These are phyloP conservation scores for Xestoiulus laeticollis DNA, from an alignment of 2,888 invertebrate genomes.

Conservation along the genomic window DNA sequence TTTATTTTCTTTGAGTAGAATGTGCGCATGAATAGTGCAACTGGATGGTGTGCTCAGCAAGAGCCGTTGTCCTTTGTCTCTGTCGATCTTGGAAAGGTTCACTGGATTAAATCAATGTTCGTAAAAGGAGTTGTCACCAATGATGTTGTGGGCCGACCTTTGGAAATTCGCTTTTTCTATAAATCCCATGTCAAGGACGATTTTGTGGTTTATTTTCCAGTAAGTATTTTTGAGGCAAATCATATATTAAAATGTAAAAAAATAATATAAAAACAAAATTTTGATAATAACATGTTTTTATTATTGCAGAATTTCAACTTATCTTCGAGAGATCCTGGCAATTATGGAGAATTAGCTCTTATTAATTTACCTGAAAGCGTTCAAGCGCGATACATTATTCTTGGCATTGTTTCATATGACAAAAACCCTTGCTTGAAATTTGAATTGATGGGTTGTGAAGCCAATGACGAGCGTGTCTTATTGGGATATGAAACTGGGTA, in stretches of 20 bases:
- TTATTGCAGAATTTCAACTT: constrained; percentile 79
- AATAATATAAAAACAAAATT: not conserved
- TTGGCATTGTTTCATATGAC: constrained; percentile 96
- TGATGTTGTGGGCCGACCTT: constrained; percentile 93
- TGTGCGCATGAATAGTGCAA: constrained; percentile 88
- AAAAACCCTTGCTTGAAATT: constrained; percentile 96
- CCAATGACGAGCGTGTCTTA: constrained; percentile 79
- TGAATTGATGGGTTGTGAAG: constrained; percentile 93
- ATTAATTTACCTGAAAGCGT: constrained; percentile 94
- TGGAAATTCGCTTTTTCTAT: constrained; percentile 96
- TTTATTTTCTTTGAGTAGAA: constrained; percentile 67
- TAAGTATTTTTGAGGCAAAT: constrained; percentile 56
- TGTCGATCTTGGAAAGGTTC: constrained; percentile 93
- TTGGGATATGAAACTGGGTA: constrained; percentile 92
- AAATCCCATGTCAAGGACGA: constrained; percentile 93
- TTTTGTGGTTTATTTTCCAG: constrained; percentile 94
- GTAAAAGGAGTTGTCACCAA: constrained; percentile 95
- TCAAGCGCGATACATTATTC: constrained; percentile 90
- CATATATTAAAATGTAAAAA: too few relatives aligned
- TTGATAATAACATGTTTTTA: not conserved
- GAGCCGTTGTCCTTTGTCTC: constrained; percentile 96
- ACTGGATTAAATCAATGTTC: constrained; percentile 88
- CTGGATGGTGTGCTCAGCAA: constrained; percentile 92
- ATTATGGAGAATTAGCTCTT: constrained; percentile 96
- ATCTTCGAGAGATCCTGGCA: constrained; percentile 94